Evolutionary conservation across 2,888 invertebrate species (phyloP).

Genomic region (Polyommatus iphigenia): DNA sequence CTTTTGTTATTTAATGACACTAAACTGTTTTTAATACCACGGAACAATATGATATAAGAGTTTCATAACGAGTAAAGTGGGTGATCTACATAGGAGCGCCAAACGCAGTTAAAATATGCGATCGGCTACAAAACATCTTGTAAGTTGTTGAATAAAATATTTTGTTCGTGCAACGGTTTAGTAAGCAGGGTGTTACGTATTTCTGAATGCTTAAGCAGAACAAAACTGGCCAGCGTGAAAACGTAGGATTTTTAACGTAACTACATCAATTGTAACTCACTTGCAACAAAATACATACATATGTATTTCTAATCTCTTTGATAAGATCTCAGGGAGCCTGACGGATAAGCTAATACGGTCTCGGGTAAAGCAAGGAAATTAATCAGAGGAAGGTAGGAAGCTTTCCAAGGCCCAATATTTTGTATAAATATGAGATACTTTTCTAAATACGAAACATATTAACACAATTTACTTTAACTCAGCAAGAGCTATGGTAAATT

Average conservation of each 20-base stretch:
- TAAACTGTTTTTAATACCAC: conserved; percentile 12
- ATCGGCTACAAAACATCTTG: not conserved
- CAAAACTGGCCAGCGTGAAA: too few relatives aligned
- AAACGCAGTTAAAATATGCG: not conserved
- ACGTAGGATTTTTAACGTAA: too few relatives aligned
- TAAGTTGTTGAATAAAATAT: not conserved
- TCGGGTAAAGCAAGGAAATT: not conserved
- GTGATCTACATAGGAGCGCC: not conserved
- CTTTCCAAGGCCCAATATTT: not conserved
- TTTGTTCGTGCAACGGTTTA: not conserved
- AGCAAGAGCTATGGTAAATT: too few relatives aligned
- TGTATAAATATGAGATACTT: too few relatives aligned
- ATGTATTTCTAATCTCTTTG: too few relatives aligned
- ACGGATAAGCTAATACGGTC: too few relatives aligned
- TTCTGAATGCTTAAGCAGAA: not conserved
- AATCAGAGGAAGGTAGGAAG: not conserved
- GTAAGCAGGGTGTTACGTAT: not conserved
- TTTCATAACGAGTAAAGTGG: not conserved
- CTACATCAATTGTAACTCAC: too few relatives aligned
- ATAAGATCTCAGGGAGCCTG: too few relatives aligned
- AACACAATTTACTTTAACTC: too few relatives aligned
- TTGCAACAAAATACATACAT: too few relatives aligned
- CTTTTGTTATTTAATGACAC: conserved; percentile 16
- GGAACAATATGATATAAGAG: conserved; percentile 16
- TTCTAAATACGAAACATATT: too few relatives aligned